Evolutionary conservation across 2,888 invertebrate genomes (phyloP), one percentile per base, ranked within the genome.

Genomic region (Drosophila pseudotalamancana): DNA sequence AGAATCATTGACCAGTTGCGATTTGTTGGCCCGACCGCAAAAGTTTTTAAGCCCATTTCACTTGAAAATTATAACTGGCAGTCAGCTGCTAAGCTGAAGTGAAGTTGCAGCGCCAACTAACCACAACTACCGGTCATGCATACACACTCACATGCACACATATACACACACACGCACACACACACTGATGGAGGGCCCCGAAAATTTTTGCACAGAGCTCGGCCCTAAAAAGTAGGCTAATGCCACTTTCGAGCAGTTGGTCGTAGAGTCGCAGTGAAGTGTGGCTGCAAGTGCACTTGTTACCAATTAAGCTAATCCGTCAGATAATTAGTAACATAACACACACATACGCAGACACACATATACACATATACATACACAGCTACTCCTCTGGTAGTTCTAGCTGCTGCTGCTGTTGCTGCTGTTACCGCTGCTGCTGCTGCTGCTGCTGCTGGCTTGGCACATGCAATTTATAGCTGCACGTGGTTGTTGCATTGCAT

Each of bases 231-330:
- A 84, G 77, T 86, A 87, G 86, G 88, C 83, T 87, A 84, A 87
- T 84, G 80, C 87, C 86, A 86, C 70, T 87, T 87, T 83, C 70
- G 69, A 78, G 83, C 72, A 59, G 76, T 71, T 73, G 80, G 82
- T 85, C 86, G 61, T 67, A 77, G 72, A 74, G 77, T 77, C 84
- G 80, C 80, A 70, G 70, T 74, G 78, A 77, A 78, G 85, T 84
- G 87, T 78, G 85, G 71, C 76, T 76, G 87, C 68, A 73, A 89
- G 89, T 88, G 84, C 78, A 81, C 89, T 89, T 89, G 88, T 88
- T 89, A 87, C 89, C 89, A 89, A 90, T 89, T 89, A 90, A 89
- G 89, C 90, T 90, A 90, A 89, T 89, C 89, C 90, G 90, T 90
- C 89, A 88, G 90, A 89, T 89, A 89, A 90, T 89, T 89, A 90